Evolutionary conservation across 1,140 invertebrate species (phyloP), one percentile per base, ranked within the genome.

Genomic region (Acromyrmex heyeri): DNA sequence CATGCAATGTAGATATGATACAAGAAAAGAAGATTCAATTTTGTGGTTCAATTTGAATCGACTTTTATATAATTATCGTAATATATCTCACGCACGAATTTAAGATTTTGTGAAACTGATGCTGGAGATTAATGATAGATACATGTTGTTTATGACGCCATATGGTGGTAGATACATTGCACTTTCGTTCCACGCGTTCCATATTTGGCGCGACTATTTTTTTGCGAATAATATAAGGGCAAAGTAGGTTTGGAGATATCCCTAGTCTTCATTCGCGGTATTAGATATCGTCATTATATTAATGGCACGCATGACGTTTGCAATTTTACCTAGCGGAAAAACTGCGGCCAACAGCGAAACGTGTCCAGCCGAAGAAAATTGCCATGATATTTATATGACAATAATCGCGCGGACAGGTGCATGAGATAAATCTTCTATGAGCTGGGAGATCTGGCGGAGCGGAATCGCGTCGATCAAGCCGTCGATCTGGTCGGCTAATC

Each of bases 361-460:
- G 30, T 50, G 48, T 21, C 16, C 55, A 34, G 16, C 16, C 61
- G 18, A 64, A 16, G 48, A 48, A 21, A 78, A 73, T 57, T 14
- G 34, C 55, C 34, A n/a, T 55, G 77, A 76, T 76, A 83, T 76
- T 88, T 75, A 57, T 89, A 79, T 65, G 88, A 78, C 79, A 76
- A 89, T 82, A 76, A 76, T 76, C 76, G 48, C 27, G 61, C 21
- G 18, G 38, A 73, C 79, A 82, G 48, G 87, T 82, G 86, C 78
- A 34, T 61, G 87, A 90, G 57, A 89, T 86, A 73, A 75, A 70
- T 89, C 67, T 69, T 65, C 48, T 69, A n/a, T 8, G 21, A 76
- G 50, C 69, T 21, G 70, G 12, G 16, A 53, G 44, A 27, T 57
- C 57, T n/a, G 50, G 64, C 65, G 57, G 57, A 65, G 81, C 65